Percentiles rank a stretch among this genome's conserved stretches.
Conservation (phyloP, 2,113 vertebrate species). For the Oxyruncus cristatus region DNA sequence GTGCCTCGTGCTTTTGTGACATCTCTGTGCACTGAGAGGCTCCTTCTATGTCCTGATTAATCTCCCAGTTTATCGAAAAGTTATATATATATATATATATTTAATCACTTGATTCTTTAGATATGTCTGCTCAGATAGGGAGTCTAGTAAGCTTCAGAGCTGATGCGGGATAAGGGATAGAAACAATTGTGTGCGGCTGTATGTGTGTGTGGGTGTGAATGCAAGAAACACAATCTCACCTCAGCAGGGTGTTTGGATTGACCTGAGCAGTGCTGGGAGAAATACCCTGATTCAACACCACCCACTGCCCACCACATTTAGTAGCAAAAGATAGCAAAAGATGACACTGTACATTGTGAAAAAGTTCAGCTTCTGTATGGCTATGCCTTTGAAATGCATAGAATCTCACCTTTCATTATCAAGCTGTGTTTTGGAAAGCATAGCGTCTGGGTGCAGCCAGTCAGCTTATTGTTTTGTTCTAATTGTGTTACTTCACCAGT, state of each 20-base stretch:
- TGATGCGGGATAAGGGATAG: neutral
- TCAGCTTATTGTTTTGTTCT: neutral
- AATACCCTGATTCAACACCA: neutral
- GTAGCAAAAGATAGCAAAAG: neutral
- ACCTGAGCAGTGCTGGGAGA: neutral
- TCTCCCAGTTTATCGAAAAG: neutral
- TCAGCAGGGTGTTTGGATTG: neutral
- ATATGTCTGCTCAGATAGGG: neutral
- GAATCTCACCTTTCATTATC: neutral
- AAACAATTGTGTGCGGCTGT: neutral
- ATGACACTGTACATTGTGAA: neutral
- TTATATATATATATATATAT: too few species aligned
- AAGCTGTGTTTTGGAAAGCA: neutral
- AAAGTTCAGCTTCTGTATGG: neutral
- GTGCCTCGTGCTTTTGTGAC: neutral
- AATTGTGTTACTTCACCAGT: neutral
- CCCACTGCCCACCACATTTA: neutral
- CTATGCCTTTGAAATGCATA: neutral
- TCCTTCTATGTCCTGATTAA: neutral
- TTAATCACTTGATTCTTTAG: neutral
- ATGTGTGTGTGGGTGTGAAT: rapidly evolving
- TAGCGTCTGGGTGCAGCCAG: neutral
- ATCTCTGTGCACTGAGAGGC: neutral
- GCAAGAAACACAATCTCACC: neutral
- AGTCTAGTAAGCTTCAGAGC: neutral